A percentile compares a stretch with the other conserved stretches of the same genome.
phyloP scores from a whole-genome alignment of 2,113 vertebrate species.

The Gnathonemus longibarbis region DNA sequence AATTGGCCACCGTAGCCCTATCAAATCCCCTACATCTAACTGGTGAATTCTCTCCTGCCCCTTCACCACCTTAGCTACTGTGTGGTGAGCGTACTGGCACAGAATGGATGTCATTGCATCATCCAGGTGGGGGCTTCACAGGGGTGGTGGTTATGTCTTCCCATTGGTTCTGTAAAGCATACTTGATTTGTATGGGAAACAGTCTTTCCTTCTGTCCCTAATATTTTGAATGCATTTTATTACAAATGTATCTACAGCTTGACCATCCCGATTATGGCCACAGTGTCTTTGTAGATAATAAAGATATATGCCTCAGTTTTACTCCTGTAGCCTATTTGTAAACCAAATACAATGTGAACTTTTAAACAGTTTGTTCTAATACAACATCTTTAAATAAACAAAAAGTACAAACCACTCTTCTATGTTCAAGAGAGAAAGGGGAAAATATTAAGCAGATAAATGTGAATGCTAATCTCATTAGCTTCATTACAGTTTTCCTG shows the following conservation, averaged over 20 bases:
- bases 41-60: too few relatives aligned
- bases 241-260: not conserved
- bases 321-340: not conserved
- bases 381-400: not conserved
- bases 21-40: too few relatives aligned
- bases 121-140: too few relatives aligned
- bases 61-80: too few relatives aligned
- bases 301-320: not conserved
- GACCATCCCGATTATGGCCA: not conserved
- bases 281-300: not conserved
- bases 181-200: not conserved
- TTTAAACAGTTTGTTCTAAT: not conserved
- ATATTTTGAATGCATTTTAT: not conserved
- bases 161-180: too few relatives aligned
- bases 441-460: not conserved
- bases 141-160: too few relatives aligned
- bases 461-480: not conserved
- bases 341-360: not conserved
- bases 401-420: not conserved
- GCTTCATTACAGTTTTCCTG: too few relatives aligned
- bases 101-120: too few relatives aligned
- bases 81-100: too few relatives aligned
- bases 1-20: too few relatives aligned
- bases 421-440: not conserved
- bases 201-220: not conserved